Base-by-base conservation (phyloP, 2,888 invertebrate species). In the Eupithecia abbreviata region DNA sequence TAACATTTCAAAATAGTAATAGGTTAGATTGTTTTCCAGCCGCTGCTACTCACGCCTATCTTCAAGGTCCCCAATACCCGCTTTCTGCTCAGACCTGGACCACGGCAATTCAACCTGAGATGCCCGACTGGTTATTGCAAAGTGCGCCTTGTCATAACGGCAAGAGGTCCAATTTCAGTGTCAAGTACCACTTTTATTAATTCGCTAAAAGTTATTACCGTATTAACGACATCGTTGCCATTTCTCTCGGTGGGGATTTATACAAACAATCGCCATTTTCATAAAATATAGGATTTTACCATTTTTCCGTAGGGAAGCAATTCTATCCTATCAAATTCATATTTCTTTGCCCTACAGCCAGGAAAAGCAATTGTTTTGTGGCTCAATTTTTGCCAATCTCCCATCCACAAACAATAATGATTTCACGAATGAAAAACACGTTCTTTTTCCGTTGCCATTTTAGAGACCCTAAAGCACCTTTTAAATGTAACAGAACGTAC, bases 121-220 rank as follows among this genome's bases (percentile, higher is more conserved):
- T 77, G 75, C 77, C 80, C 80, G 73, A 71, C 69, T 62, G 84
- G 85, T 83, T 85, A 85, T 85, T 84, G 88, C 85, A 89, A 88
- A 86, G 84, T 87, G 86, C 84, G 83, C 85, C 86, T 86, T 88
- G 85, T 84, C 80, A 79, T 83, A 79, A 80, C 73, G 79, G 30
- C 75, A 84, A 82, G 82, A 80, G 82, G 87, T 85, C 55, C 82
- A 81, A 76, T 85, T 85, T 83, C 67, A 78, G 58, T 62, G 62
- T 62, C 81, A 79, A 84, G 82, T 81, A 67, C 43, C n/a, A 42
- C 75, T 85, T 84, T 84, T 85, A 87, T 86, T 85, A 87, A 86
- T 84, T 82, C 78, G 79, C 75, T 74, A 80, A 81, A 83, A 82
- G 83, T 79, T 83, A 82, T 78, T 68, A 73, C 72, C 68, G 77